A percentile compares a stretch with the other conserved stretches of the same genome.
These are phyloP conservation scores for Eidolon helvum DNA, from an alignment of 2,113 vertebrate genomes.

Conservation along the genomic window DNA sequence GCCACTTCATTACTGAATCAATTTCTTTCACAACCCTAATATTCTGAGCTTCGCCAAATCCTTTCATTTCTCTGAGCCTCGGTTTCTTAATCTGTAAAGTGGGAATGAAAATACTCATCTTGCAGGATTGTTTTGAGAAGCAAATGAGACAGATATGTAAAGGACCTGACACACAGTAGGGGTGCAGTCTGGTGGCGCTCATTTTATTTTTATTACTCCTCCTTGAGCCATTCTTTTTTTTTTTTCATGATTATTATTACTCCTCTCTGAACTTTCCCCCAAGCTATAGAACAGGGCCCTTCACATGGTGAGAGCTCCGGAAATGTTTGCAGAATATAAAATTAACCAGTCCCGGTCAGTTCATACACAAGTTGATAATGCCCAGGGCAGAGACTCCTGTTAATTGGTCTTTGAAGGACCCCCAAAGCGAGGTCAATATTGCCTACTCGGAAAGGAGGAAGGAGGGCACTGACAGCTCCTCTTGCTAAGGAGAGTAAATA, in stretches of 20 bases:
- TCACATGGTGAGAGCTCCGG: neutral
- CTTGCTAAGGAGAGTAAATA: conserved; percentile 5
- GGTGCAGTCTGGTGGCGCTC: neutral
- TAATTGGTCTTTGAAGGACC: neutral
- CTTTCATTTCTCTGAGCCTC: neutral
- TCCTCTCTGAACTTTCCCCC: neutral
- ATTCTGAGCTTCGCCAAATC: neutral
- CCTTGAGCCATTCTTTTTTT: neutral
- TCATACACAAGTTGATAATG: neutral
- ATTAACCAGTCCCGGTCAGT: neutral
- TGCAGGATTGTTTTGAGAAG: neutral
- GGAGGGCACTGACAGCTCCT: neutral
- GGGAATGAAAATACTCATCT: neutral
- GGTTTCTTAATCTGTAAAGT: neutral
- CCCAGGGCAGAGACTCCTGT: neutral
- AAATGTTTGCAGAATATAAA: neutral
- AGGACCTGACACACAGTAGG: neutral
- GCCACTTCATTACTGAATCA: neutral
- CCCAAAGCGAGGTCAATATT: neutral
- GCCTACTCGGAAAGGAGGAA: neutral
- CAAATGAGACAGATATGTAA: neutral
- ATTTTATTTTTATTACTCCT: neutral
- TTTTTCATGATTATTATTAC: neutral
- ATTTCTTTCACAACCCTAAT: neutral
- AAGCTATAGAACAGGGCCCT: neutral